These are phyloP conservation scores for Dendrolimus houi DNA, from an alignment of 2,888 invertebrate species.

Conservation along the genomic window DNA sequence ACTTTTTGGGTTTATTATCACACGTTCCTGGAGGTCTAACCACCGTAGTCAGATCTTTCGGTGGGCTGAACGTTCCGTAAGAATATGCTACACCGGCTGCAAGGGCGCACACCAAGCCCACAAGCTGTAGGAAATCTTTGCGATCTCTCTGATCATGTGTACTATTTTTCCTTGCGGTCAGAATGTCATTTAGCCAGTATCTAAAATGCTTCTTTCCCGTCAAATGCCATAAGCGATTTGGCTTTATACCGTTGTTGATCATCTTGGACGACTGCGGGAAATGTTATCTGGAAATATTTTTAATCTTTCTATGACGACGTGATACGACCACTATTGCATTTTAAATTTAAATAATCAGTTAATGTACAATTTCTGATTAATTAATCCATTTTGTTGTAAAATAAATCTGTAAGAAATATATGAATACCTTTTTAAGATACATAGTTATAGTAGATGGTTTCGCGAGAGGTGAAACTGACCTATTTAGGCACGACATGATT, in stretches of 20 bases:
- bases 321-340: too few species aligned
- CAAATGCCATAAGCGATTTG: conserved; percentile 41
- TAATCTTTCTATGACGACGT: too few species aligned
- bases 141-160: conserved; percentile 12
- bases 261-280: background rate
- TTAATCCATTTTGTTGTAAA: too few species aligned
- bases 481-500: too few species aligned
- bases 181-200: conserved; percentile 19
- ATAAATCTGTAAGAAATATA: too few species aligned
- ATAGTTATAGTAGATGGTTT: too few species aligned
- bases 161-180: conserved; percentile 7
- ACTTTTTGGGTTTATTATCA: conserved; percentile 5
- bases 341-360: too few species aligned
- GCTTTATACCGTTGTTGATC: conserved; percentile 39
- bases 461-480: too few species aligned
- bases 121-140: conserved; percentile 15
- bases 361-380: too few species aligned
- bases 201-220: conserved; percentile 33
- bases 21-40: conserved; percentile 7
- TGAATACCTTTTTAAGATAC: too few species aligned
- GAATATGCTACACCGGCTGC: conserved; percentile 15
- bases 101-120: conserved; percentile 10
- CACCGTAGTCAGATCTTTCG: conserved; percentile 6
- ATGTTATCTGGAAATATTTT: too few species aligned
- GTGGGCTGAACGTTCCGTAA: conserved; percentile 24